Conservation (phyloP, 2,888 invertebrate genomes). For the Rapana venosa region DNA sequence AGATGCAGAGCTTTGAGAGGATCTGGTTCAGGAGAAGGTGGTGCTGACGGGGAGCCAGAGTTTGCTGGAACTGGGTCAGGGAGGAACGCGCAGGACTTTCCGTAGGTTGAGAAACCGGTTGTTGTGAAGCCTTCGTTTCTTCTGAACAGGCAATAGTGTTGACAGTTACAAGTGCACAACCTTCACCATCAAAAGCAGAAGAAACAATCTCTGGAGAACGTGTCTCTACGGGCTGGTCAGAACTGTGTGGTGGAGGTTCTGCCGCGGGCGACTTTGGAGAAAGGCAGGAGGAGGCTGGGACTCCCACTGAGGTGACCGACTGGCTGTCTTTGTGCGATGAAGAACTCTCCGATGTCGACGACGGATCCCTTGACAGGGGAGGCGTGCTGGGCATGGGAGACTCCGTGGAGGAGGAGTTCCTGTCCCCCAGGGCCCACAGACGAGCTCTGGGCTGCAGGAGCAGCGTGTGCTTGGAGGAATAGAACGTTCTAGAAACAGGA, state of each 20-base stretch:
- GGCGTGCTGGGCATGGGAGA: conserved; percentile 16
- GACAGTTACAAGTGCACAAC: neutral
- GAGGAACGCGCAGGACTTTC: neutral
- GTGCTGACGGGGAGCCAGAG: neutral
- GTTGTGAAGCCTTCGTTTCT: neutral
- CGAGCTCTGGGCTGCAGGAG: neutral
- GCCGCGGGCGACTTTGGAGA: neutral
- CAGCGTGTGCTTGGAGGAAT: conserved; percentile 11
- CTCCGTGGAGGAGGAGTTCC: conserved; percentile 8
- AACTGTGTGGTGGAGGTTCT: too few relatives aligned
- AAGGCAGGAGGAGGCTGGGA: neutral
- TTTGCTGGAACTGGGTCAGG: neutral
- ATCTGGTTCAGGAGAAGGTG: neutral
- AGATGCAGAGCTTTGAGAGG: neutral
- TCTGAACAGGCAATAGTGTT: neutral
- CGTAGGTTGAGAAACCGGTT: neutral
- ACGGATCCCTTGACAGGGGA: conserved; percentile 4
- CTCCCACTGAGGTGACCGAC: neutral
- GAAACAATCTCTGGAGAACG: neutral
- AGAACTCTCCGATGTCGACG: conserved; percentile 16
- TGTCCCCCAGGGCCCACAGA: conserved; percentile 6
- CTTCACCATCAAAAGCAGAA: neutral
- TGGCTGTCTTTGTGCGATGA: neutral
- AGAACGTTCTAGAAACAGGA: neutral
- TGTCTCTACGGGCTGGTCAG: neutral